These are phyloP conservation scores for Coracias cyanogaster DNA, from an alignment of 2,797 vertebrate species.

Conservation along the genomic window DNA sequence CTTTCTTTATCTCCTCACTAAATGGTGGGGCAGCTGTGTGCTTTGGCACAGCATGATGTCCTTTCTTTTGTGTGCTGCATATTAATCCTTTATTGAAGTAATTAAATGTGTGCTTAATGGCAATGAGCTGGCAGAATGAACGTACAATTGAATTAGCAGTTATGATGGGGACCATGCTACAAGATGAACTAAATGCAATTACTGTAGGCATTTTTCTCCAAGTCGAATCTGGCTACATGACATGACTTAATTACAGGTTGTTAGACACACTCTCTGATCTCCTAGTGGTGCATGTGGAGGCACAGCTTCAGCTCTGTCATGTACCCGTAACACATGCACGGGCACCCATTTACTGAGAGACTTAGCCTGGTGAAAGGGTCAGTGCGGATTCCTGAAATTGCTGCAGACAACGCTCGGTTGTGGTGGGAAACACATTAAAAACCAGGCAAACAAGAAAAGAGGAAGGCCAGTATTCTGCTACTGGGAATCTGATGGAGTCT, in stretches of 20 bases:
- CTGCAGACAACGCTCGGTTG: neutral
- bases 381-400: neutral
- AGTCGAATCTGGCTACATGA: constrained; percentile 85
- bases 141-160: constrained; percentile 96
- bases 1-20: constrained; percentile 84
- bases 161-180: constrained; percentile 92
- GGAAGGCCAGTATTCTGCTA: neutral
- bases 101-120: constrained; percentile 98
- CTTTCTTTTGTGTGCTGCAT: constrained; percentile 91
- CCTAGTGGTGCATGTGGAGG: constrained; percentile 64
- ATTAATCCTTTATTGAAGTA: constrained; percentile 98
- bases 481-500: neutral
- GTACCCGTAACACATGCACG: neutral
- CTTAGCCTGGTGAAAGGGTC: neutral
- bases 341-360: neutral
- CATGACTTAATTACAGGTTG: constrained; percentile 94
- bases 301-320: neutral
- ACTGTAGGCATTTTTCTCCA: constrained; percentile 86
- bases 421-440: neutral
- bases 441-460: neutral
- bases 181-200: constrained; percentile 98
- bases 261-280: constrained; percentile 88
- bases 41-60: constrained; percentile 82
- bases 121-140: constrained; percentile 93
- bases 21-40: constrained; percentile 91